Conservation (phyloP, 2,797 vertebrate genomes). For the Premnoplex brunnescens region DNA sequence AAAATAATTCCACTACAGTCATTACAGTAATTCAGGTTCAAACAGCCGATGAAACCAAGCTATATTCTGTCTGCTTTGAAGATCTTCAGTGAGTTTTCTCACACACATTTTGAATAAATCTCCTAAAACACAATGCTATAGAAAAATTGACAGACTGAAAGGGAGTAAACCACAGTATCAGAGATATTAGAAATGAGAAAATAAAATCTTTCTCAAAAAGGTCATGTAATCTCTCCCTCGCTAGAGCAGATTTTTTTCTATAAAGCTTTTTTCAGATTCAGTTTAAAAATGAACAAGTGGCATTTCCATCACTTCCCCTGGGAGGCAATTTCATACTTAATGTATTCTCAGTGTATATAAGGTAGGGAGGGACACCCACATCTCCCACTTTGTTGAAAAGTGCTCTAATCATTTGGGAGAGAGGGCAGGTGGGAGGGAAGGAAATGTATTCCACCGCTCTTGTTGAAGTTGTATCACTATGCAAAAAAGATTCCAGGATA, state of each 20-base stretch:
- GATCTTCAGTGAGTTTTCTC: slow-evolving; percentile 52
- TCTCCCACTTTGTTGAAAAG: slow-evolving; percentile 58
- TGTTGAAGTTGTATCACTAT: slow-evolving; percentile 47
- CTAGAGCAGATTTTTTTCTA: neutral
- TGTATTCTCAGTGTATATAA: slow-evolving; percentile 50
- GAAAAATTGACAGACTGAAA: slow-evolving; percentile 1
- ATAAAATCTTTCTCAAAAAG: slow-evolving; percentile 42
- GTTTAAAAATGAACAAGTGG: slow-evolving; percentile 59
- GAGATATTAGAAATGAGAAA: slow-evolving; percentile 25
- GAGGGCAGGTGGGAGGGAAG: slow-evolving; percentile 56
- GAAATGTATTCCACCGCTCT: slow-evolving; percentile 62
- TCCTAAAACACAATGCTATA: slow-evolving; percentile 38
- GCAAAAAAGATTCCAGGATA: slow-evolving; percentile 49
- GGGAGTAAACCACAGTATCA: slow-evolving; percentile 18
- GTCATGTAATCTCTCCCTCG: neutral
- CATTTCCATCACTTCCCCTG: slow-evolving; percentile 42
- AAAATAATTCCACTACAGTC: slow-evolving; percentile 71
- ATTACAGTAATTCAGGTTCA: slow-evolving; percentile 71
- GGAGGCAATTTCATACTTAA: slow-evolving; percentile 59
- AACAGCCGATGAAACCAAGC: slow-evolving; percentile 56
- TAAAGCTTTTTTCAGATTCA: slow-evolving; percentile 24
- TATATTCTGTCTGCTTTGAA: slow-evolving; percentile 64
- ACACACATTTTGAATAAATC: slow-evolving; percentile 57
- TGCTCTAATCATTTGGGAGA: slow-evolving; percentile 54
- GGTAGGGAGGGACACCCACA: slow-evolving; percentile 54